A percentile compares a stretch with the other conserved stretches of the same genome.
phyloP scores from a whole-genome alignment of 2,888 invertebrate species.

The Chymomyza amoena region DNA sequence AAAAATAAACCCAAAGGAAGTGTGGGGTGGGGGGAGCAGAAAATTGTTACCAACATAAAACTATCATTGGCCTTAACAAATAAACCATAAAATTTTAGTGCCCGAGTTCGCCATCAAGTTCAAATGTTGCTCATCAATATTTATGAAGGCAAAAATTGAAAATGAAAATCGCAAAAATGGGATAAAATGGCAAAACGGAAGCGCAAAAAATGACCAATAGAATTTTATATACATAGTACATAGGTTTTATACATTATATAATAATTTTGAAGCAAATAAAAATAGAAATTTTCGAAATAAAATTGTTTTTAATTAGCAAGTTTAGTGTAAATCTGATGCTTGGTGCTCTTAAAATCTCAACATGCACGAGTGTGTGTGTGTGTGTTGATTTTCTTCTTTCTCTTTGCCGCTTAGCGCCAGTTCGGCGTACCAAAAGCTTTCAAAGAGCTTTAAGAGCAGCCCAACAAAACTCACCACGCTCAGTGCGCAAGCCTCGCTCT shows the following conservation, averaged over 20 bases:
- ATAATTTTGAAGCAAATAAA: too few species aligned
- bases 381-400: neutral
- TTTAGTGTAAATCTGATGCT: slow-evolving; percentile 38
- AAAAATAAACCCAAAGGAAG: neutral
- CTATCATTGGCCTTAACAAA: neutral
- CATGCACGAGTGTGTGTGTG: neutral
- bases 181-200: neutral
- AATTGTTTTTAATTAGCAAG: slow-evolving; percentile 61
- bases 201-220: neutral
- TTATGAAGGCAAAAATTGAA: neutral
- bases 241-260: neutral
- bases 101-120: neutral
- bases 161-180: neutral
- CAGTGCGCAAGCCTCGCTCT: neutral
- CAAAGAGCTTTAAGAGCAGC: slow-evolving; percentile 1
- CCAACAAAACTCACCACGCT: neutral
- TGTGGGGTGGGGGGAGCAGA: neutral
- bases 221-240: neutral
- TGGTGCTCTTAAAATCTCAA: neutral
- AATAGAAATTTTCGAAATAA: neutral
- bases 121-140: neutral
- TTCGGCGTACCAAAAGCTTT: neutral
- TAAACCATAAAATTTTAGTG: neutral
- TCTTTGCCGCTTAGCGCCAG: too few species aligned
- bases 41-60: neutral